Percentiles rank a stretch among this genome's conserved stretches.
These are phyloP conservation scores for Pasiphila rectangulata DNA, from an alignment of 2,888 invertebrate species.

Conservation along the genomic window DNA sequence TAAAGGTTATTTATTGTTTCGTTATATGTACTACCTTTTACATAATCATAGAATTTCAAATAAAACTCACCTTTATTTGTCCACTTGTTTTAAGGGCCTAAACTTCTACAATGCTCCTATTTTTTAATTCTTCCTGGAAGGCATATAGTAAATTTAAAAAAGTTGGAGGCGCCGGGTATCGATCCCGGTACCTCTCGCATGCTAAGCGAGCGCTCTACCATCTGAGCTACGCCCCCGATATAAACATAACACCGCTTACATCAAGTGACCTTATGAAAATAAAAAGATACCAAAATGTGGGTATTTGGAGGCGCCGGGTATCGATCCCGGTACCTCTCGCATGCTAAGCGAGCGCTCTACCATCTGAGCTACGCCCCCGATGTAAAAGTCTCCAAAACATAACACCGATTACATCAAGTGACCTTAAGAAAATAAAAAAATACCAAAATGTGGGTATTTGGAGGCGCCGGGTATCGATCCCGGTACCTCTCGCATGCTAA, in stretches of 20 bases:
- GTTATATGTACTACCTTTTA: no score
- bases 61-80: no score
- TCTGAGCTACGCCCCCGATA: constrained; percentile 78
- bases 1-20: no score
- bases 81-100: no score
- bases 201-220: constrained; percentile 82
- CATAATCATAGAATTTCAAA: no score
- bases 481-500: constrained; percentile 82
- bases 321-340: constrained; percentile 82
- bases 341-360: constrained; percentile 82
- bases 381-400: constrained; percentile 1
- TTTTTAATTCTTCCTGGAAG: no score
- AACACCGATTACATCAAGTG: not conserved
- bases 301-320: constrained; percentile 76
- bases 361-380: constrained; percentile 68
- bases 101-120: no score
- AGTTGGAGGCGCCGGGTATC: constrained; percentile 79
- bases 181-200: constrained; percentile 81
- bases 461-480: constrained; percentile 81
- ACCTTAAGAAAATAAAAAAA: constrained; percentile 5
- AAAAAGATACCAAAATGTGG: constrained; percentile 18
- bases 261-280: constrained; percentile 9
- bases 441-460: constrained; percentile 39
- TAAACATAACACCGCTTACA: not conserved
- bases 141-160: constrained; percentile 2